These are phyloP conservation scores for Asteroscopus sphinx DNA, from an alignment of 2,888 invertebrate species.

Conservation along the genomic window DNA sequence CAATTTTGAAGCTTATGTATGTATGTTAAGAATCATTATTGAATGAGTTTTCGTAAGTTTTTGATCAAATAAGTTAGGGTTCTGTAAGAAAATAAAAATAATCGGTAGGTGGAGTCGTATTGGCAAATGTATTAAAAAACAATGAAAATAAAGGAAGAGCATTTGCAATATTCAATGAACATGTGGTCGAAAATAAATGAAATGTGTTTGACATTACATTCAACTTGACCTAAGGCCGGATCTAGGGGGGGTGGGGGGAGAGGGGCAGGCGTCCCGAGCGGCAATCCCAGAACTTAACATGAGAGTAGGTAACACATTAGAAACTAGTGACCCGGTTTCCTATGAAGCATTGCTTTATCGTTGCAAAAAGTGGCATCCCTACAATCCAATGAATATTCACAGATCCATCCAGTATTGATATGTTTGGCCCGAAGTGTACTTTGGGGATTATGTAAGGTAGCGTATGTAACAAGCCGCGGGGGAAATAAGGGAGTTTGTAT, in stretches of 20 bases:
- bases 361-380: slow-evolving; percentile 51
- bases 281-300: background rate
- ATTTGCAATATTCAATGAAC: background rate
- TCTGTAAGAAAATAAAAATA: slow-evolving; percentile 16
- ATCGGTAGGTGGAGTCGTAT: slow-evolving; percentile 10
- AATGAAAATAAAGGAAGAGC: slow-evolving; percentile 2
- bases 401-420: slow-evolving; percentile 72
- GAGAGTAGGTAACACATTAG: background rate
- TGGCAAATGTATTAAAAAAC: slow-evolving; percentile 11
- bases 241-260: too few species aligned
- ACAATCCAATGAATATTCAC: slow-evolving; percentile 72
- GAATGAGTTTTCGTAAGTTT: background rate
- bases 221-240: too few species aligned
- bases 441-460: slow-evolving; percentile 66
- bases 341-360: slow-evolving; percentile 15
- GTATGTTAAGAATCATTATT: rapidly evolving
- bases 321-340: slow-evolving; percentile 2
- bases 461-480: slow-evolving; percentile 63
- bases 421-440: slow-evolving; percentile 66
- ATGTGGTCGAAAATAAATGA: background rate
- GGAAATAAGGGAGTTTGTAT: slow-evolving; percentile 58
- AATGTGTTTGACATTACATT: too few species aligned
- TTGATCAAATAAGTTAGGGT: slow-evolving; percentile 21
- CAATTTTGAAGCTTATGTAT: background rate
- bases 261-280: too few species aligned